These are phyloP conservation scores for Tinamus major DNA, from an alignment of 2,797 vertebrate genomes.

Conservation along the genomic window DNA sequence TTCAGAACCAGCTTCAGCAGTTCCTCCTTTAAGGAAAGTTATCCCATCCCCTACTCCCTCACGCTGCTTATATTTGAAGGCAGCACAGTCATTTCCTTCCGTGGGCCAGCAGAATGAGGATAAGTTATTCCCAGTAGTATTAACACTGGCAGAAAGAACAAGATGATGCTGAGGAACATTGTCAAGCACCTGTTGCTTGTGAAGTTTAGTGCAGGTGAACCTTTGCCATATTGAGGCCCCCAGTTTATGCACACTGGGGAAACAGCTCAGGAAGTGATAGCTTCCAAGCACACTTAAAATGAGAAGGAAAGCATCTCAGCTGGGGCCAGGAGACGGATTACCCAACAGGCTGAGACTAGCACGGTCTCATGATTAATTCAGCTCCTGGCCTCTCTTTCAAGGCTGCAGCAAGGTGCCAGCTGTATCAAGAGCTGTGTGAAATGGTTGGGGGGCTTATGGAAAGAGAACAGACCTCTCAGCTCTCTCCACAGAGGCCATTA, in stretches of 20 bases:
- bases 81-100: background rate
- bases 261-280: background rate
- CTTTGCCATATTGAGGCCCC: background rate
- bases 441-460: background rate
- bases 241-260: background rate
- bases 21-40: background rate
- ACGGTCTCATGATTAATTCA: background rate
- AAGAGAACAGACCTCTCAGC: rapidly evolving
- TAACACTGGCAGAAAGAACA: background rate
- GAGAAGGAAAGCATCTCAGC: background rate
- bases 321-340: conserved; percentile 28
- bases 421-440: background rate
- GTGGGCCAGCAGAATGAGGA: background rate
- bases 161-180: background rate
- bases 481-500: background rate
- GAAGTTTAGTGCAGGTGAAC: background rate
- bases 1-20: background rate
- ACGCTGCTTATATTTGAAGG: background rate
- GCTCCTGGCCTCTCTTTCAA: conserved; percentile 14
- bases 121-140: background rate
- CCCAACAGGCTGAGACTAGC: conserved; percentile 24
- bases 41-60: background rate
- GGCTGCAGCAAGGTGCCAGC: background rate
- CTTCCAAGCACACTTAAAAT: background rate
- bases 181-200: background rate